Conservation (phyloP, 1,140 invertebrate species). For the Pristionchus pacificus region DNA sequence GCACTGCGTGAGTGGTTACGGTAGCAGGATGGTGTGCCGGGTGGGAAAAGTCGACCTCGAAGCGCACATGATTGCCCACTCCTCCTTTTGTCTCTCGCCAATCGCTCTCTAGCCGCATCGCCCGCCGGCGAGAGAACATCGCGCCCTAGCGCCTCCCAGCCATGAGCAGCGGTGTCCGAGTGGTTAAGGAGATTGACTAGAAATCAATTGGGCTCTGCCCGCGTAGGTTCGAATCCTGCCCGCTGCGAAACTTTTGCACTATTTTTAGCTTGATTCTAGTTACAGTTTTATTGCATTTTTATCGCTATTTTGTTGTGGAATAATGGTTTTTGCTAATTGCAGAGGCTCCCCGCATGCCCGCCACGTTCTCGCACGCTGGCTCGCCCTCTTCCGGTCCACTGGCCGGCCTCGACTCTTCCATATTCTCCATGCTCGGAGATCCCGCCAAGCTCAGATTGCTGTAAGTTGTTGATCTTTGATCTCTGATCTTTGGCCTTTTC, state of each 20-base stretch:
- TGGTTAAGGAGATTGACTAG: neutral
- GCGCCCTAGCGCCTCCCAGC: neutral
- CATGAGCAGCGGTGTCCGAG: neutral
- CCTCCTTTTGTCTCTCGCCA: too few species aligned
- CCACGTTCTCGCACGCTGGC: neutral
- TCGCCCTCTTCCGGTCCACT: neutral
- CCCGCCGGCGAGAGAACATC: neutral
- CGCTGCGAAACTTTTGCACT: neutral
- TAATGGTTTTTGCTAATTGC: neutral
- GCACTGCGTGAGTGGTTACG: constrained; percentile 6
- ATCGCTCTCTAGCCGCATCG: neutral
- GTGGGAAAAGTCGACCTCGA: neutral
- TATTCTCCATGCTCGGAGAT: neutral
- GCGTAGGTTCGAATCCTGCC: neutral
- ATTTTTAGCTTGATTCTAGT: neutral
- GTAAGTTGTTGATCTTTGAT: neutral
- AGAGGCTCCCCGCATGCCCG: neutral
- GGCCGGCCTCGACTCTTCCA: neutral
- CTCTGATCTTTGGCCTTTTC: neutral
- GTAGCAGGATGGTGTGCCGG: neutral
- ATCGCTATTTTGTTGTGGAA: neutral
- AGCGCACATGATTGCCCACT: too few species aligned
- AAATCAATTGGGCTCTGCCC: neutral
- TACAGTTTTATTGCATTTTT: neutral
- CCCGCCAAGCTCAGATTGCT: neutral